These are phyloP conservation scores for Drosophila simulans DNA, from an alignment of 1,140 invertebrate genomes.

Conservation along the genomic window DNA sequence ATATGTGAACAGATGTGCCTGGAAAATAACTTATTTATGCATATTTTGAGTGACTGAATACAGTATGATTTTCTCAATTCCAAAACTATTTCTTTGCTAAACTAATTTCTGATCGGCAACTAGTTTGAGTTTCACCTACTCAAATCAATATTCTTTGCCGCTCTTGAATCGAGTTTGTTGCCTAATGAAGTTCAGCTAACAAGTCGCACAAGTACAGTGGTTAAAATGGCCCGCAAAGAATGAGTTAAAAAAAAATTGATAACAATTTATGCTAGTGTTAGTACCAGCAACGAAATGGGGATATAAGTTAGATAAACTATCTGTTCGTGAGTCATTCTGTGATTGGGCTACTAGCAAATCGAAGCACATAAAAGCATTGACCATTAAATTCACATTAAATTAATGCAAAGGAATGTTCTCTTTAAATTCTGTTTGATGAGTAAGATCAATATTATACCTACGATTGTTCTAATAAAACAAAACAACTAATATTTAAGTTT, in stretches of 20 bases:
- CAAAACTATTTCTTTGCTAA: neutral
- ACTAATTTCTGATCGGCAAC: neutral
- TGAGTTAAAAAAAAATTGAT: constrained; percentile 24
- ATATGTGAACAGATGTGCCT: no score
- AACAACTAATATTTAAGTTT: neutral
- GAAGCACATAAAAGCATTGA: neutral
- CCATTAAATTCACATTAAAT: constrained; percentile 12
- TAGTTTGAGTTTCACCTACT: neutral
- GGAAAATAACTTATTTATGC: neutral
- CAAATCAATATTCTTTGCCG: neutral
- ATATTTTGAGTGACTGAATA: neutral
- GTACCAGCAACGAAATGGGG: neutral
- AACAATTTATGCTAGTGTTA: constrained; percentile 19
- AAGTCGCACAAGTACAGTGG: constrained; percentile 17
- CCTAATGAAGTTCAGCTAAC: constrained; percentile 21
- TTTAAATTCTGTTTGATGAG: no score
- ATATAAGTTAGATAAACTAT: constrained; percentile 19
- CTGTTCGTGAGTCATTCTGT: constrained; percentile 22
- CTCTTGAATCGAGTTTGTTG: constrained; percentile 7
- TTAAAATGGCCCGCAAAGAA: constrained; percentile 4
- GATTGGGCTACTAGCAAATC: neutral
- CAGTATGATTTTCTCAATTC: neutral
- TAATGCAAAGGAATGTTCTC: neutral
- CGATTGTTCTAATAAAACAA: no score
- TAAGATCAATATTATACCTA: no score